Evolutionary conservation across 2,888 invertebrate genomes (phyloP).

Genomic region (Machimus rusticus): DNA sequence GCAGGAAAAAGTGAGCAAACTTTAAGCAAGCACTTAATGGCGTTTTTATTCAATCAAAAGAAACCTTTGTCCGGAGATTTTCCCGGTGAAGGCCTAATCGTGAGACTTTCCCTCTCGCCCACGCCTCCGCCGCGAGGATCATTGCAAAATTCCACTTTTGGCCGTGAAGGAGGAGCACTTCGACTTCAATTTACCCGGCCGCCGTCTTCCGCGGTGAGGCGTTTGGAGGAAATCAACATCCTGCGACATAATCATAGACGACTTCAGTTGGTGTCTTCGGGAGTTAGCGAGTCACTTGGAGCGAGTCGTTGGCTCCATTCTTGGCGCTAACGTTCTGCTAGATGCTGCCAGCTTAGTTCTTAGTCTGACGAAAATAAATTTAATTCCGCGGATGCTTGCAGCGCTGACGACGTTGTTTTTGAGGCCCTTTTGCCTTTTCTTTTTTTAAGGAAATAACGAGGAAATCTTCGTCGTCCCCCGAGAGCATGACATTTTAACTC

Average conservation of each 20-base stretch:
- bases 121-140: neutral
- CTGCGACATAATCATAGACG: neutral
- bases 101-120: neutral
- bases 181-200: neutral
- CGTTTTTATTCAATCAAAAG: neutral
- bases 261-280: neutral
- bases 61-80: neutral
- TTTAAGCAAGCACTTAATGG: neutral
- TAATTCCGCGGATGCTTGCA: neutral
- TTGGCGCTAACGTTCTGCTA: neutral
- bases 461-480: neutral
- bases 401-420: neutral
- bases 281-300: neutral
- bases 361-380: neutral
- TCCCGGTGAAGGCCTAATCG: neutral
- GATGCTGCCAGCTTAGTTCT: neutral
- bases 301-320: neutral
- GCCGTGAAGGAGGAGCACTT: neutral
- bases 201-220: neutral
- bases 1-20: neutral
- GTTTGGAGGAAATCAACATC: neutral
- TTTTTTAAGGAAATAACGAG: neutral
- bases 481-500: neutral
- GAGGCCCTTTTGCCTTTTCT: neutral
- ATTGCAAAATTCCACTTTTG: neutral